A percentile compares a stretch with the other conserved stretches of the same genome.
Conservation (phyloP, 2,888 invertebrate genomes). For the Rhimphoctona megacephalus region DNA sequence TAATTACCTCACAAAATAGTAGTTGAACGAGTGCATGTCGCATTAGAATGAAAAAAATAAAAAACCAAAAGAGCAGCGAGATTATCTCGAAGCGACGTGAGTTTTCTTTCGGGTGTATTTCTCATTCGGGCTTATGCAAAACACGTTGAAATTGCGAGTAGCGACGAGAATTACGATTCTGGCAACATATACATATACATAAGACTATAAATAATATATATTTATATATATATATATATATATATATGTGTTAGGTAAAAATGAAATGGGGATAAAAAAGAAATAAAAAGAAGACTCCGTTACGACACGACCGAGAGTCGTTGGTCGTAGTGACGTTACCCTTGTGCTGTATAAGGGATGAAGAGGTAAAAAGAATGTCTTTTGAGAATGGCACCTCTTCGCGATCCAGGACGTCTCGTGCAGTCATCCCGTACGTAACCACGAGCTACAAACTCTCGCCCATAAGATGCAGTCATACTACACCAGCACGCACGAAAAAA, state of each 20-base stretch:
- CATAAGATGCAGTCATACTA: slow-evolving; percentile 20
- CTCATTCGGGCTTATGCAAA: slow-evolving; percentile 37
- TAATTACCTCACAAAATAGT: background rate
- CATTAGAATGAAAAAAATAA: slow-evolving; percentile 15
- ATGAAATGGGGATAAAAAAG: slow-evolving; percentile 26
- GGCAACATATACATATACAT: background rate
- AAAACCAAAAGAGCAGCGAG: background rate
- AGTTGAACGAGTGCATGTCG: background rate
- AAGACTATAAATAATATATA: background rate
- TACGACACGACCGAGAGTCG: slow-evolving; percentile 38
- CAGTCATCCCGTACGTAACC: slow-evolving; percentile 11
- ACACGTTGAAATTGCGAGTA: slow-evolving; percentile 51
- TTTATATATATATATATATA: background rate
- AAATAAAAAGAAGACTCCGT: slow-evolving; percentile 26
- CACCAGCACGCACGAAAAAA: background rate
- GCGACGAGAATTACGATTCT: slow-evolving; percentile 40
- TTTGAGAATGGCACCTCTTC: slow-evolving; percentile 61
- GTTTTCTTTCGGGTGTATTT: background rate
- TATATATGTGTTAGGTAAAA: background rate
- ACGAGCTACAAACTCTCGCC: slow-evolving; percentile 21
- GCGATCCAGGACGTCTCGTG: slow-evolving; percentile 16
- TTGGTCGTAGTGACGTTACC: slow-evolving; percentile 26
- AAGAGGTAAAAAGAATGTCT: slow-evolving; percentile 41
- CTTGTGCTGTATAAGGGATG: slow-evolving; percentile 1
- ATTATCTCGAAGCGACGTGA: background rate